Percentiles rank a stretch among this genome's conserved stretches.
Evolutionary conservation across 2,888 invertebrate genomes (phyloP).

Genomic region (Himalopsyche japonica): DNA sequence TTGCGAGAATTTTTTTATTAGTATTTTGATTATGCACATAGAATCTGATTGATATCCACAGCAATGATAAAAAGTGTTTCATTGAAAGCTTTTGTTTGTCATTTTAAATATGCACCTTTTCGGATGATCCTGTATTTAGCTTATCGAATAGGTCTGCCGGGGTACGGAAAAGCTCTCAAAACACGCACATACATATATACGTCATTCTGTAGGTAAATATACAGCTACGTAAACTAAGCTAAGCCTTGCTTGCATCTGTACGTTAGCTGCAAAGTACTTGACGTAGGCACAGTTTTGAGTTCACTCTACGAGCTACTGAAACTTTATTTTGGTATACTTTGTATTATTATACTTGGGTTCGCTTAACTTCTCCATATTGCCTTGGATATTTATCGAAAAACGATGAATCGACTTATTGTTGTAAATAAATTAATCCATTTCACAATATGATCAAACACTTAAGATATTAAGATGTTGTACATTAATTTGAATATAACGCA

Average conservation of each 20-base stretch:
- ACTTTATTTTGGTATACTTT: slow-evolving; percentile 17
- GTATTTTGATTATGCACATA: too few relatives aligned
- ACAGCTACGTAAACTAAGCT: not conserved
- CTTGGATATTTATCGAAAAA: not conserved
- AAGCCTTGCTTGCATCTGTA: not conserved
- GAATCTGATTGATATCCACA: too few relatives aligned
- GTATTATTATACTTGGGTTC: not conserved
- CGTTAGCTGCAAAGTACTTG: not conserved
- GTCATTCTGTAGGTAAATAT: not conserved
- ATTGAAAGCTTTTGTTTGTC: too few relatives aligned
- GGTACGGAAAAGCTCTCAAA: slow-evolving; percentile 13
- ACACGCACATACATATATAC: not conserved
- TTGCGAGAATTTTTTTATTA: too few relatives aligned
- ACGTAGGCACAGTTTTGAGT: slow-evolving; percentile 32
- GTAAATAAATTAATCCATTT: not conserved
- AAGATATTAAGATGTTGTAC: too few relatives aligned
- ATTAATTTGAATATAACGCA: too few relatives aligned
- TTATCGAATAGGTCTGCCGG: slow-evolving; percentile 10
- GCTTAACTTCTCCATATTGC: not conserved
- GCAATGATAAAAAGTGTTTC: too few relatives aligned
- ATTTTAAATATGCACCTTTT: not conserved
- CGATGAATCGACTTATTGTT: not conserved
- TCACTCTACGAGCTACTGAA: slow-evolving; percentile 13
- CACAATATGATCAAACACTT: too few relatives aligned
- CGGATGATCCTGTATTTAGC: not conserved